Conservation (phyloP, 2,888 invertebrate genomes). For the Meliscaeva auricollis region DNA sequence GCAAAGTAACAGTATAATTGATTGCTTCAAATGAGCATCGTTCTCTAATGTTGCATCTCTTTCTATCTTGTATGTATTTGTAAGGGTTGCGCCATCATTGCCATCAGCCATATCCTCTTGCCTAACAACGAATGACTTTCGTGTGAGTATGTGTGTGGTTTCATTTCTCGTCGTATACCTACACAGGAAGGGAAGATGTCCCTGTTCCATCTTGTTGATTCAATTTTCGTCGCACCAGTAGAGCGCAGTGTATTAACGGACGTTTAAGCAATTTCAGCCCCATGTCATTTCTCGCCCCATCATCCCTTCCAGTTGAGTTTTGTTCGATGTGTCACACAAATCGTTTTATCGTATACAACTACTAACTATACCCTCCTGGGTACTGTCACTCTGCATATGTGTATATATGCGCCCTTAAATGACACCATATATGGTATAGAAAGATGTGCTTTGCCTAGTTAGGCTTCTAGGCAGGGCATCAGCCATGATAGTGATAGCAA, state of each 20-base stretch:
- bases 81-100: background rate
- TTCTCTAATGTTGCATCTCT: conserved; percentile 23
- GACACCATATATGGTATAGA: background rate
- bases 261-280: conserved; percentile 73
- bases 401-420: background rate
- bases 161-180: background rate
- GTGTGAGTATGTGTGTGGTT: conserved; percentile 16
- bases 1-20: conserved; percentile 74
- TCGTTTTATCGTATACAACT: conserved; percentile 59
- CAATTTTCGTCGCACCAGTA: conserved; percentile 70
- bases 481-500: conserved; percentile 18
- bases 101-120: no score
- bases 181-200: conserved; percentile 62
- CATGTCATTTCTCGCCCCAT: conserved; percentile 38
- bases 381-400: conserved; percentile 49
- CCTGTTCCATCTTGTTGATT: conserved; percentile 74
- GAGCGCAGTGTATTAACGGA: conserved; percentile 70
- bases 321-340: conserved; percentile 69
- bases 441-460: background rate
- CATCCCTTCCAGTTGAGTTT: background rate
- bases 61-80: conserved; percentile 11
- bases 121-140: background rate
- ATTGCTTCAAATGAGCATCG: conserved; percentile 74
- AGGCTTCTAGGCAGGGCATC: conserved; percentile 24
- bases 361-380: conserved; percentile 45